Percentiles rank a stretch among this genome's conserved stretches.
Evolutionary conservation across 2,797 vertebrate species (phyloP).

Genomic region (Staurois parvus): DNA sequence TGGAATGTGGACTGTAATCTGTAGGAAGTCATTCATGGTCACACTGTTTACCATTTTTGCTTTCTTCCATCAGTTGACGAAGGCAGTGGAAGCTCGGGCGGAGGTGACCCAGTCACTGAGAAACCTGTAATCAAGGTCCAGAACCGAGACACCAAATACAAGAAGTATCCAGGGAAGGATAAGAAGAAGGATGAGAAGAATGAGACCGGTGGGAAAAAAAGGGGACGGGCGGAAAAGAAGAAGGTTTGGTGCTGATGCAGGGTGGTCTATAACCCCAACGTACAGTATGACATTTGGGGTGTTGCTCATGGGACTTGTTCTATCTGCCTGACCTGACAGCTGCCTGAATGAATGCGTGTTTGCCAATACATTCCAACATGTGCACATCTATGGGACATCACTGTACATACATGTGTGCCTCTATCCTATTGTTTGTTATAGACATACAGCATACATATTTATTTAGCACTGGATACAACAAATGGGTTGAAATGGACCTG

Average conservation of each 20-base stretch:
- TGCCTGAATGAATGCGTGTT: neutral
- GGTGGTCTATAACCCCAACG: neutral
- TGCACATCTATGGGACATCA: neutral
- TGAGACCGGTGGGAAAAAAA: no score
- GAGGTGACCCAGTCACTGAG: conserved; percentile 77
- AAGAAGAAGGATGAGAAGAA: conserved; percentile 51
- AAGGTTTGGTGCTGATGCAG: neutral
- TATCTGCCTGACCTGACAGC: conserved; percentile 11
- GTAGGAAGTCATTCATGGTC: neutral
- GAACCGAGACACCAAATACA: conserved; percentile 61
- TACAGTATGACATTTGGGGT: neutral
- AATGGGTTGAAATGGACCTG: neutral
- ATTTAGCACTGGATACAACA: neutral
- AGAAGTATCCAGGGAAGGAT: conserved; percentile 62
- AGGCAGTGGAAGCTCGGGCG: conserved; percentile 68
- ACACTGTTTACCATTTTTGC: neutral
- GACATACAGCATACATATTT: neutral
- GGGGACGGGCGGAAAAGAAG: neutral
- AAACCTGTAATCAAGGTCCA: conserved; percentile 57
- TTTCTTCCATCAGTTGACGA: conserved; percentile 66
- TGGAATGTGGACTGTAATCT: neutral
- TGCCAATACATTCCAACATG: conserved; percentile 7
- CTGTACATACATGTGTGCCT: neutral
- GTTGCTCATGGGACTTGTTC: neutral
- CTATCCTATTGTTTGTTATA: neutral